Percentiles rank a stretch among this genome's conserved stretches.
Evolutionary conservation across 2,888 invertebrate genomes (phyloP).

Genomic region (Synanthedon myopaeformis): DNA sequence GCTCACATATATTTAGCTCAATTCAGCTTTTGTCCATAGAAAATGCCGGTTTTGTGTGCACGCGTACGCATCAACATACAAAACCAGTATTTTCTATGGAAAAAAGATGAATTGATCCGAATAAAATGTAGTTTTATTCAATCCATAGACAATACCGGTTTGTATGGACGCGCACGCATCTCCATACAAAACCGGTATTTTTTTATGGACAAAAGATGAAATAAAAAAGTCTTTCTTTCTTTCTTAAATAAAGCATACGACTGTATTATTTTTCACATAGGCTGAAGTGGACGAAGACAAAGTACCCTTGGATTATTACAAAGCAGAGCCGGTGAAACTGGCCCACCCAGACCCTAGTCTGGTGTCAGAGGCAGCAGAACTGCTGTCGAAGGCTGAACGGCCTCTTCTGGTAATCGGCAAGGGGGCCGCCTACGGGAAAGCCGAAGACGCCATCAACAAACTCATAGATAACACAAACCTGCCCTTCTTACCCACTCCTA

Average conservation of each 20-base stretch:
- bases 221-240: neutral
- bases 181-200: no score
- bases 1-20: no score
- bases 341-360: constrained; percentile 77
- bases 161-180: no score
- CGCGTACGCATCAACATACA: neutral
- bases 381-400: constrained; percentile 78
- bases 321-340: constrained; percentile 72
- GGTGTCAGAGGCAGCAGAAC: constrained; percentile 77
- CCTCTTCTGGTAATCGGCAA: constrained; percentile 94
- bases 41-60: no score
- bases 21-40: no score
- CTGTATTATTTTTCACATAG: constrained; percentile 18
- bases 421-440: constrained; percentile 85
- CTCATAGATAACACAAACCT: constrained; percentile 79
- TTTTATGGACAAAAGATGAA: no score
- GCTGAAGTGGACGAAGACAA: constrained; percentile 50
- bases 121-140: no score
- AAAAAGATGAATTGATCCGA: no score
- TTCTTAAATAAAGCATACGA: neutral
- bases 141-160: no score
- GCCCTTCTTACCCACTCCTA: constrained; percentile 94
- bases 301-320: constrained; percentile 55
- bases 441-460: constrained; percentile 78
- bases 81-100: neutral